Percentiles rank a stretch among this genome's conserved stretches.
Evolutionary conservation across 1,140 invertebrate genomes (phyloP).

Genomic region (Adelges cooleyi): DNA sequence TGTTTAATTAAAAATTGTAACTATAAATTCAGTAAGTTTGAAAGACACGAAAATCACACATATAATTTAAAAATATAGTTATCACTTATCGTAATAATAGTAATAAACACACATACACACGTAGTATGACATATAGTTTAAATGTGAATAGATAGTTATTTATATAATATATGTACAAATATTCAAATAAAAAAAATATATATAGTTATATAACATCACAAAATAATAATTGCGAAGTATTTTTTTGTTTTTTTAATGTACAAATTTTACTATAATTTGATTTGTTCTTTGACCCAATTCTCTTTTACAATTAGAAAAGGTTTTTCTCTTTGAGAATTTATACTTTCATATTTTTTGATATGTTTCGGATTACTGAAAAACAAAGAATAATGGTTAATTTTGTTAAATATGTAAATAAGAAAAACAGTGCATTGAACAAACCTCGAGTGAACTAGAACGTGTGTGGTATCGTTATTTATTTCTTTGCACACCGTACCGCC

Average conservation of each 20-base stretch:
- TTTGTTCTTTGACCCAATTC: slow-evolving; percentile 5
- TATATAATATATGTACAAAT: too few relatives aligned
- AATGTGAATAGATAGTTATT: slow-evolving; percentile 14
- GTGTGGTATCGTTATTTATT: slow-evolving; percentile 35
- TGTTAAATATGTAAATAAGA: background rate
- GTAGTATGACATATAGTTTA: too few relatives aligned
- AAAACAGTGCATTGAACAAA: background rate
- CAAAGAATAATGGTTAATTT: background rate
- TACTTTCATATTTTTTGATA: background rate
- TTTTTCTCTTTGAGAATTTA: background rate
- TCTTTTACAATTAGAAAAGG: slow-evolving; percentile 11
- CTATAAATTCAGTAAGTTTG: too few relatives aligned
- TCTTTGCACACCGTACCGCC: slow-evolving; percentile 37
- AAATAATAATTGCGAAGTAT: background rate
- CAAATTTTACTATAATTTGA: background rate
- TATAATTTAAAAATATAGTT: too few relatives aligned
- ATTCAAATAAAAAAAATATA: slow-evolving; percentile 6
- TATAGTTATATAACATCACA: slow-evolving; percentile 23
- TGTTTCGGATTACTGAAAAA: slow-evolving; percentile 4
- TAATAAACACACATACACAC: background rate
- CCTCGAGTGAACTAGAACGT: slow-evolving; percentile 37
- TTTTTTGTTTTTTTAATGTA: background rate
- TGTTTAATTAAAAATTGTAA: too few relatives aligned
- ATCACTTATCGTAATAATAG: too few relatives aligned
- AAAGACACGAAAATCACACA: too few relatives aligned